Percentiles rank a stretch among this genome's conserved stretches.
Evolutionary conservation across 2,888 invertebrate genomes (phyloP).

Genomic region (Micoletzkya japonica): DNA sequence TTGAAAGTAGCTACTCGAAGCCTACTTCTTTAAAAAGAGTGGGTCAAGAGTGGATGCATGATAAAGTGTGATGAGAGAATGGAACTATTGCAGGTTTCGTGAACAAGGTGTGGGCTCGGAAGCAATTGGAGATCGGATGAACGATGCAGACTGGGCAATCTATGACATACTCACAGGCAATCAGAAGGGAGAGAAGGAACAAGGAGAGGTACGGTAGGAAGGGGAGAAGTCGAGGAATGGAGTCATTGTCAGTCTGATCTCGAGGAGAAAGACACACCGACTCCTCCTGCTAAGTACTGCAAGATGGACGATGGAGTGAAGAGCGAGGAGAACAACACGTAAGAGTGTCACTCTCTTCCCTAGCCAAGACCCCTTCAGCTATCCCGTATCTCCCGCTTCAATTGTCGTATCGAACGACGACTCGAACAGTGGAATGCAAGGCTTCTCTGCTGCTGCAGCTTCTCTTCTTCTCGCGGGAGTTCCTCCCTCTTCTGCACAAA

Average conservation of each 20-base stretch:
- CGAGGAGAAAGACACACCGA: conserved; percentile 26
- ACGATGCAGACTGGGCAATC: conserved; percentile 29
- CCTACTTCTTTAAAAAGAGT: no score
- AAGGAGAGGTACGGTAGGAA: background rate
- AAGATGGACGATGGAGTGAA: conserved; percentile 26
- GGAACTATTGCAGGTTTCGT: conserved; percentile 23
- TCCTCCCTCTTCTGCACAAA: background rate
- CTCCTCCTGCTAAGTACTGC: conserved; percentile 25
- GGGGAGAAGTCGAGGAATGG: background rate
- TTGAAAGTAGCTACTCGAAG: no score
- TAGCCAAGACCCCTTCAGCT: background rate
- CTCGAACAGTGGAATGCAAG: background rate
- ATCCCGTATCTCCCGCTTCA: conserved; percentile 14
- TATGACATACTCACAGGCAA: conserved; percentile 20
- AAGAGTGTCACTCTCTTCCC: background rate
- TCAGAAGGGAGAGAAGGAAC: background rate
- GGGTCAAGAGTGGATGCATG: no score
- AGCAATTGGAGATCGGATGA: conserved; percentile 22
- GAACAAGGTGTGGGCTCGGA: conserved; percentile 24
- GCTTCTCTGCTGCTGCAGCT: conserved; percentile 17
- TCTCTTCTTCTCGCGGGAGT: conserved; percentile 3
- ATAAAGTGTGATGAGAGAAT: no score
- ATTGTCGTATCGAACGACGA: background rate
- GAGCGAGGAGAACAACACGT: conserved; percentile 19
- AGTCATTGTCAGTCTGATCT: conserved; percentile 20